A percentile compares a stretch with the other conserved stretches of the same genome.
phyloP scores from a whole-genome alignment of 2,888 invertebrate genomes.

The Erannis defoliaria region DNA sequence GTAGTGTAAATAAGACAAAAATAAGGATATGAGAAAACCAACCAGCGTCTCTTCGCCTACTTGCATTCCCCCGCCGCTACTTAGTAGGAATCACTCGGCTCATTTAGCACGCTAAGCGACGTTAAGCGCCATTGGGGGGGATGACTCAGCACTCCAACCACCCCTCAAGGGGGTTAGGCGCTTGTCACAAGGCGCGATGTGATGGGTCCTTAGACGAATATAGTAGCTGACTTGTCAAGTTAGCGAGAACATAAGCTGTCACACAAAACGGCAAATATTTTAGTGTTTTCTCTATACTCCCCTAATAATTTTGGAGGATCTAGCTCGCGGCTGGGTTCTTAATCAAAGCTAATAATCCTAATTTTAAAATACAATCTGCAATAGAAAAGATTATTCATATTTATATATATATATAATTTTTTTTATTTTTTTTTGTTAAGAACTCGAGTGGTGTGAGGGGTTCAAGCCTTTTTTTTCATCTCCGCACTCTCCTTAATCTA shows the following conservation, averaged over 20 bases:
- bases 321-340: too few species aligned
- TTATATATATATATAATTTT: too few species aligned
- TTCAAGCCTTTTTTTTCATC: too few species aligned
- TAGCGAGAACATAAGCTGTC: too few species aligned
- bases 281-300: too few species aligned
- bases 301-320: too few species aligned
- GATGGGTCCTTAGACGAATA: conserved; percentile 1
- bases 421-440: background rate
- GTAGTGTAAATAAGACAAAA: background rate
- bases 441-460: too few species aligned
- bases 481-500: too few species aligned
- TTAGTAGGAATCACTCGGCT: conserved; percentile 45
- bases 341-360: too few species aligned
- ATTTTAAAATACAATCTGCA: too few species aligned
- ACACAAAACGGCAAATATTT: background rate
- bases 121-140: conserved; percentile 32
- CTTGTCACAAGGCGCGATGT: conserved; percentile 19
- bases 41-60: conserved; percentile 17
- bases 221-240: background rate
- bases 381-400: too few species aligned
- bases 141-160: conserved; percentile 39
- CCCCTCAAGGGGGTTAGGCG: conserved; percentile 30
- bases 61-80: conserved; percentile 40
- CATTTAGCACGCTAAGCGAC: conserved; percentile 44
- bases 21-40: background rate